Base-by-base conservation (phyloP, 2,888 invertebrate genomes). In the Hyposoter didymator region DNA sequence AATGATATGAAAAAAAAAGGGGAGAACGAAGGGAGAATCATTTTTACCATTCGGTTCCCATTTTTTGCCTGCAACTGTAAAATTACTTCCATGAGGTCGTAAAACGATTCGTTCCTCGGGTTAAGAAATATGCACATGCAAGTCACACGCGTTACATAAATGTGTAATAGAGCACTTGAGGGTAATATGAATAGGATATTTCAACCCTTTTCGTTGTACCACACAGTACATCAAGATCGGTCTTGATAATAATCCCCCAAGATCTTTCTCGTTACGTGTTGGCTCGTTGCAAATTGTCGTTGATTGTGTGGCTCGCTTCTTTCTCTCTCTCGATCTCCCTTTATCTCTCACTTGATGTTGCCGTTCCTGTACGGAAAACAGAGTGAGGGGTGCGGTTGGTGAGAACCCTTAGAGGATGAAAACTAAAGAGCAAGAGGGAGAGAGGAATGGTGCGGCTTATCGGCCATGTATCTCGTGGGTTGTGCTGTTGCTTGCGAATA, bases 381-480 rank as follows among this genome's bases (percentile, higher is more conserved):
- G 45, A 52, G 49, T 55, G 3, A 55, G 39, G 32, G 39, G 81
- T 78, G 74, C 22, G 69, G 76, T 62, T 69, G 66, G 62, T 49
- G 55, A 59, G 64, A 67, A 22, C 45, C n/a, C 43, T 45, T 2
- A 17, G 66, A 52, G 84, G 55, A 32, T 55, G 64, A 73, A 49
- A 22, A 64, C 14, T 78, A 62, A 73, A 79, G 84, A 84, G 81
- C 62, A 59, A 55, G 52, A 75, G 72, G 47, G 75, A 39, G 64
- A 69, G 76, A 81, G 74, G 76, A 79, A 78, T 17, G 52, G 74
- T 28, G 84, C 76, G 82, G 87, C 88, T 88, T 89, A 90, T 90
- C 89, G 87, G 89, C 83, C 79, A 85, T 88, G 87, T 90, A 90
- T 90, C 90, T 90, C 78, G 82, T 75, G 67, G 78, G 67, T 32